A percentile compares a stretch with the other conserved stretches of the same genome.
Conservation (phyloP, 2,888 invertebrate genomes). For the Adelphocoris suturalis region DNA sequence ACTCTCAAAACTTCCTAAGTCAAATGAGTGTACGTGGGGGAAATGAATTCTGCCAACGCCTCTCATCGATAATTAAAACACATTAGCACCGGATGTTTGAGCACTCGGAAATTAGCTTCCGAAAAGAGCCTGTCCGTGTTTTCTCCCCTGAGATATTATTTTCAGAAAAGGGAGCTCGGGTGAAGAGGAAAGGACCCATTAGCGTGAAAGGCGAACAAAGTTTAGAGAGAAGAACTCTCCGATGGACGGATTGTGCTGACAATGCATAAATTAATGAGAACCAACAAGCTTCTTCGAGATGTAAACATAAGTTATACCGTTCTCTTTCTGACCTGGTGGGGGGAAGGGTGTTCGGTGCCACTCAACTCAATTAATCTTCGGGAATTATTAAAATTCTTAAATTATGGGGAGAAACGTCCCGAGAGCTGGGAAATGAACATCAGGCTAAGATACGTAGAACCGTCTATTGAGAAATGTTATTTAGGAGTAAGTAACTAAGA, state of each 20-base stretch:
- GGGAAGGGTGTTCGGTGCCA: neutral
- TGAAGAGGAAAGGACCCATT: slow-evolving; percentile 40
- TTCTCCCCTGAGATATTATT: slow-evolving; percentile 18
- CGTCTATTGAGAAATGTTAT: too few species aligned
- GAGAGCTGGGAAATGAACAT: too few species aligned
- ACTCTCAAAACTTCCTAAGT: neutral
- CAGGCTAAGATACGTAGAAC: too few species aligned
- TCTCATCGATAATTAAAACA: slow-evolving; percentile 25
- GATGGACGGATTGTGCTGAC: slow-evolving; percentile 66
- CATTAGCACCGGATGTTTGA: slow-evolving; percentile 42
- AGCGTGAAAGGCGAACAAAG: slow-evolving; percentile 56
- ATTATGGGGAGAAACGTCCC: neutral
- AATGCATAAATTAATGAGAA: slow-evolving; percentile 67
- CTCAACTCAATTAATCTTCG: slow-evolving; percentile 28
- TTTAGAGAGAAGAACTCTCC: slow-evolving; percentile 56
- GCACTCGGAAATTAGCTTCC: slow-evolving; percentile 27
- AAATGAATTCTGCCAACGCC: slow-evolving; percentile 7
- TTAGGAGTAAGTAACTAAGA: too few species aligned
- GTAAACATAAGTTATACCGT: slow-evolving; percentile 49
- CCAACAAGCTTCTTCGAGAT: slow-evolving; percentile 55
- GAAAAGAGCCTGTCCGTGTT: neutral
- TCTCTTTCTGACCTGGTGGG: neutral
- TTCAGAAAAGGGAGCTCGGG: neutral
- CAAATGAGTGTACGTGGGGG: neutral
- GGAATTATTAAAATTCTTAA: slow-evolving; percentile 53